These are phyloP conservation scores for Cryptoblepharus egeriae DNA, from an alignment of 2,797 vertebrate species.

Conservation along the genomic window DNA sequence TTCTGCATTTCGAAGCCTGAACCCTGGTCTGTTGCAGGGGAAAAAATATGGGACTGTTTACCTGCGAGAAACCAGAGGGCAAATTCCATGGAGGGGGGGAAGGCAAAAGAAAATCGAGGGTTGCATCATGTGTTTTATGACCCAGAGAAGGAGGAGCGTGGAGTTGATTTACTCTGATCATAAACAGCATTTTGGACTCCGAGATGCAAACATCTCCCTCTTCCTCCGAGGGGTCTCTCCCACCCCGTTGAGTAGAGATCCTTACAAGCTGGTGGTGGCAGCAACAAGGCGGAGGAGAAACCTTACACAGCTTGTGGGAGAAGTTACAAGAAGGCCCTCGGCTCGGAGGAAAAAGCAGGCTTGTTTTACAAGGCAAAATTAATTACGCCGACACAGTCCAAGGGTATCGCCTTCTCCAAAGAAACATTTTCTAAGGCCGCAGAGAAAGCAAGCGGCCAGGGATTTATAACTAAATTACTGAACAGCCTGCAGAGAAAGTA, in stretches of 20 bases:
- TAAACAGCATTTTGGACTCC: slow-evolving; percentile 44
- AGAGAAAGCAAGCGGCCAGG: slow-evolving; percentile 33
- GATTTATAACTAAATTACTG: slow-evolving; percentile 65
- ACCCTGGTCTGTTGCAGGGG: slow-evolving; percentile 13
- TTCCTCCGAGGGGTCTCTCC: slow-evolving; percentile 16
- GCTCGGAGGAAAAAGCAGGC: slow-evolving; percentile 35
- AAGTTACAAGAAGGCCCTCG: slow-evolving; percentile 34
- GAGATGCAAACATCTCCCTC: slow-evolving; percentile 37
- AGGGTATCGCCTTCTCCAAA: slow-evolving; percentile 49
- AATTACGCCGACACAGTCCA: slow-evolving; percentile 62
- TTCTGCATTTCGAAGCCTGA: slow-evolving; percentile 31
- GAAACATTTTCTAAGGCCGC: slow-evolving; percentile 43
- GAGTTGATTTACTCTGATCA: slow-evolving; percentile 64
- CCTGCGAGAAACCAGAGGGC: slow-evolving; percentile 65
- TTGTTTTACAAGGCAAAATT: slow-evolving; percentile 62
- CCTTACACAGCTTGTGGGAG: slow-evolving; percentile 38
- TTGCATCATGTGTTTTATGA: slow-evolving; percentile 54
- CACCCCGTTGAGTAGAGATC: slow-evolving; percentile 12
- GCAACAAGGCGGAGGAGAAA: slow-evolving; percentile 39
- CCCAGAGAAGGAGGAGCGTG: slow-evolving; percentile 61
- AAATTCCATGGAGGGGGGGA: slow-evolving; percentile 66
- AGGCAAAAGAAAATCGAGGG: slow-evolving; percentile 28
- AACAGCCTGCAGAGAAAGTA: slow-evolving; percentile 63
- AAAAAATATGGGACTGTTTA: slow-evolving; percentile 60
- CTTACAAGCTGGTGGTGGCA: slow-evolving; percentile 57